A percentile compares a stretch with the other conserved stretches of the same genome.
These are phyloP conservation scores for Dromiciops gliroides DNA, from an alignment of 2,113 vertebrate species.

Conservation along the genomic window DNA sequence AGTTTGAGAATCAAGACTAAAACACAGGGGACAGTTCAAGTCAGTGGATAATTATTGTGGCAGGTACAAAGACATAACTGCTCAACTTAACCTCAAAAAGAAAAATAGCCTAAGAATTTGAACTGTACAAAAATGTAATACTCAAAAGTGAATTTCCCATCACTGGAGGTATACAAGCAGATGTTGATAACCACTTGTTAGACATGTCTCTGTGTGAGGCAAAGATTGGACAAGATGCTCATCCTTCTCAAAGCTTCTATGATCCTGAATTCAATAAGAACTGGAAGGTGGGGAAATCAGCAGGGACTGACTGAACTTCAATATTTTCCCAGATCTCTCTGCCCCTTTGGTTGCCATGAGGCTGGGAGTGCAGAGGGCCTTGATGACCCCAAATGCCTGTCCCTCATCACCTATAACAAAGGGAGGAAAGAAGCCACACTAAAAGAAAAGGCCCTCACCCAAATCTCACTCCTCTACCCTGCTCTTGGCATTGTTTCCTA, in stretches of 20 bases:
- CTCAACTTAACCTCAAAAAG: background rate
- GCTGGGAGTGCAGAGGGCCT: background rate
- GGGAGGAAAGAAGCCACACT: background rate
- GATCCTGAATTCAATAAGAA: background rate
- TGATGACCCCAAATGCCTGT: background rate
- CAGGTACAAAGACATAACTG: background rate
- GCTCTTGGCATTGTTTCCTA: background rate
- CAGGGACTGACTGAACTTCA: background rate
- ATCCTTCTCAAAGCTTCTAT: background rate
- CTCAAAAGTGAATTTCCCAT: background rate
- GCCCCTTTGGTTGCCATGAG: background rate
- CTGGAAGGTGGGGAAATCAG: background rate
- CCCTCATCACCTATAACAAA: background rate
- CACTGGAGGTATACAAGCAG: background rate
- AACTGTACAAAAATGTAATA: background rate
- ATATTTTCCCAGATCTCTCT: background rate
- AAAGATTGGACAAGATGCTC: background rate
- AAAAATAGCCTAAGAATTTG: background rate
- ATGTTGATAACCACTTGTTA: background rate
- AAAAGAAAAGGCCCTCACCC: background rate
- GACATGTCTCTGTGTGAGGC: background rate
- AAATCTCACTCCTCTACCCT: background rate
- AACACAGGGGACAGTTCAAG: background rate
- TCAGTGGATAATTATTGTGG: background rate
- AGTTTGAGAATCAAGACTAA: conserved; percentile 5